Evolutionary conservation across 2,113 vertebrate species (phyloP), one percentile per base, ranked within the genome.

Genomic region (Phalacrocorax pelagicus): DNA sequence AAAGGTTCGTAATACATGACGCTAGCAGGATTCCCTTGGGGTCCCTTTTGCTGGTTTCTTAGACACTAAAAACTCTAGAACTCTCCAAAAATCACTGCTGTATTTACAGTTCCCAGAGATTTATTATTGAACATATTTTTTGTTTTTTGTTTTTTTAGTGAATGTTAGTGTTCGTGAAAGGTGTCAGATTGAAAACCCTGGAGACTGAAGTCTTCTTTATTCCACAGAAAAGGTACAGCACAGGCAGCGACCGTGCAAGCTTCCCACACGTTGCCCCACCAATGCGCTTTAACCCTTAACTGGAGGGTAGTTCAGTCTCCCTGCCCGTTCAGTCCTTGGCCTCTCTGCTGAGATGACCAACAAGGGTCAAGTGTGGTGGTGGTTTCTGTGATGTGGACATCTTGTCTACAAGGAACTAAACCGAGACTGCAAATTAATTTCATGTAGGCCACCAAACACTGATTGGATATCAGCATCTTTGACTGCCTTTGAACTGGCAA

Each of bases 181-280:
- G 96, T 97, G 94, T 96, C 97, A 98, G 93, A 97, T 97, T 98
- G 96, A 97, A 98, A 97, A 87, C 95, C 88, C 36, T 97, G 96
- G 97, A 98, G 98, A 98, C 96, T 98, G 96, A 97, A 97, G 95
- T 96, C 97, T 96, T 97, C 97, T 97, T 98, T 90, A 97, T 92
- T 97, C 97, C 97, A 97, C 94, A 97, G 96, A 98, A 95, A 95
- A 97, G 96, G 97, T 96, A 95, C 66, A 97, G 97, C 98, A 97
- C 94, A 97, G 97, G 96, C 95, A 95, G 88, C 36, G 30, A 93
- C 97, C 88, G 26, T 96, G 96, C 93, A 93, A 96, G 95, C 97
- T 96, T 94, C 89, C 88, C 94, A 96, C 94, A 94, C 85, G 36
- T 96, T 88, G 94, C 93, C 96, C 94, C 96, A 96, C 93, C 97